phyloP scores from a whole-genome alignment of 2,888 invertebrate genomes.

The Leptopilina drosophilae region DNA sequence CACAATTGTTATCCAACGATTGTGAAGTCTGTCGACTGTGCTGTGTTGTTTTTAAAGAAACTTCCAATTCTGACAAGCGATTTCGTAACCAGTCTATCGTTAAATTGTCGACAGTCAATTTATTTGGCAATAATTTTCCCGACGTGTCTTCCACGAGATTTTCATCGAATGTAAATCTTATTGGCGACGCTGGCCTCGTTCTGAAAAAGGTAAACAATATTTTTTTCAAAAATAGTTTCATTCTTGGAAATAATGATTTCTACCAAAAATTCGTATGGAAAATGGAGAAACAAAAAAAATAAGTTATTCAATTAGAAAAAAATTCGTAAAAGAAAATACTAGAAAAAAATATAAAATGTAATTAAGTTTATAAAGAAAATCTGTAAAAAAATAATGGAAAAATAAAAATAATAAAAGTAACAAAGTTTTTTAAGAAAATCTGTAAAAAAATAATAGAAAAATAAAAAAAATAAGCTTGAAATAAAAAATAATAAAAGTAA shows the following conservation, averaged over 20 bases:
- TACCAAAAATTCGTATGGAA: too few relatives aligned
- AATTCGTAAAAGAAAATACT: too few relatives aligned
- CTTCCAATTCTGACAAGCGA: constrained; percentile 87
- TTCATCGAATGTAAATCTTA: constrained; percentile 91
- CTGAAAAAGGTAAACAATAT: constrained; percentile 75
- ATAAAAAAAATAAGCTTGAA: not conserved
- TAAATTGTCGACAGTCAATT: constrained; percentile 93
- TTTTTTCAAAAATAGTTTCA: too few relatives aligned
- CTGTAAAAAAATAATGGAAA: too few relatives aligned
- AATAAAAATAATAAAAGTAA: too few relatives aligned
- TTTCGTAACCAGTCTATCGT: constrained; percentile 93
- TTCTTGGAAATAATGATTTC: too few relatives aligned
- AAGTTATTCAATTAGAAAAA: too few relatives aligned
- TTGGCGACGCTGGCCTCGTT: constrained; percentile 87
- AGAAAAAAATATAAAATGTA: too few relatives aligned
- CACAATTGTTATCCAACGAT: constrained; percentile 68
- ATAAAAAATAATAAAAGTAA: not conserved
- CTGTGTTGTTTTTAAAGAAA: constrained; percentile 87
- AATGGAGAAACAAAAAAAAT: too few relatives aligned
- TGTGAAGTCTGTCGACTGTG: constrained; percentile 78
- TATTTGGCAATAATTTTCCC: constrained; percentile 91
- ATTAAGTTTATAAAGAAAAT: too few relatives aligned
- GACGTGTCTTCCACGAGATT: constrained; percentile 92
- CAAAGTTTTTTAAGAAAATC: too few relatives aligned
- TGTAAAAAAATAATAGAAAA: too few relatives aligned